A percentile compares a stretch with the other conserved stretches of the same genome.
Evolutionary conservation across 2,888 invertebrate species (phyloP).

Genomic region (Drosophila meridiana): DNA sequence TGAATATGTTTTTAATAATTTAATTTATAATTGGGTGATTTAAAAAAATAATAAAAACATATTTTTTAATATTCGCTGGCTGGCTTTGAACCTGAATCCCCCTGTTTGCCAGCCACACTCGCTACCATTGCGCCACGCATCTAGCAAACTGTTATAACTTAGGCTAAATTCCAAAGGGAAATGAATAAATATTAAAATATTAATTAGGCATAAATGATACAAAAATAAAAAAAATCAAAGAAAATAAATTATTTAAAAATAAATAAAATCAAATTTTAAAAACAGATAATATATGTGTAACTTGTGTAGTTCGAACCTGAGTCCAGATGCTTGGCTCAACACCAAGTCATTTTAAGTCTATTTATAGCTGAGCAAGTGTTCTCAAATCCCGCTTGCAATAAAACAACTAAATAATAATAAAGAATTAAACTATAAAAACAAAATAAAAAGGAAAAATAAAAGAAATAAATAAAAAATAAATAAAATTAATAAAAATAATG

Average conservation of each 20-base stretch:
- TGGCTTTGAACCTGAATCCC: not conserved
- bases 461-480: not conserved
- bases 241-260: not conserved
- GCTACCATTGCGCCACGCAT: not conserved
- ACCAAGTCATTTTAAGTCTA: too few relatives aligned
- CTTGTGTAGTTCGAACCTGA: not conserved
- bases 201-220: not conserved
- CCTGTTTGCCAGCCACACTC: not conserved
- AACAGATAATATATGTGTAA: not conserved
- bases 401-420: not conserved
- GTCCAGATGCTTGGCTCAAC: not conserved
- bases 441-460: not conserved
- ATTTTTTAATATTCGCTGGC: not conserved
- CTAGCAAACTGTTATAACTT: not conserved
- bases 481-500: not conserved
- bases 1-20: too few relatives aligned
- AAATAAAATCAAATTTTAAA: not conserved
- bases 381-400: not conserved
- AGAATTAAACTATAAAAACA: not conserved
- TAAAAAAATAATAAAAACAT: not conserved
- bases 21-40: not conserved
- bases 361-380: too few relatives aligned
- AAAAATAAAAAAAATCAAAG: not conserved
- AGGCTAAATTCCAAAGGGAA: not conserved
- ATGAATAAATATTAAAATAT: not conserved